Percentiles rank a stretch among this genome's conserved stretches.
phyloP scores from a whole-genome alignment of 2,797 vertebrate genomes.

The Podargus strigoides region DNA sequence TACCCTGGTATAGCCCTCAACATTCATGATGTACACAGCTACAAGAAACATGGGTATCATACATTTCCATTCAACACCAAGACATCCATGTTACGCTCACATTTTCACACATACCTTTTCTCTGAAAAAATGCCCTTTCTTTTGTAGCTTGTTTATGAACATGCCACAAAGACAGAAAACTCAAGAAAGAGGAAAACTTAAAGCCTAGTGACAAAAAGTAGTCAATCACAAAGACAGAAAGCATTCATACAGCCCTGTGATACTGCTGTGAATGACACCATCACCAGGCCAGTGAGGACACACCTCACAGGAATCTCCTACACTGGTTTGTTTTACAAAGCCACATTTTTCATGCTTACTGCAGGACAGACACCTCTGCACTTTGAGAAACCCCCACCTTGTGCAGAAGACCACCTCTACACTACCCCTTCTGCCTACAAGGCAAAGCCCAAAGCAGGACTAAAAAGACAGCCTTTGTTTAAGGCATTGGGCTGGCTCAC shows the following conservation, averaged over 20 bases:
- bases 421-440: not conserved
- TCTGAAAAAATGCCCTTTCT: not conserved
- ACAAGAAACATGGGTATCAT: not conserved
- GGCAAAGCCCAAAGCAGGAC: not conserved
- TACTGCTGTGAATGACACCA: not conserved
- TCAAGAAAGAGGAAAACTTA: not conserved
- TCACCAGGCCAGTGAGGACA: not conserved
- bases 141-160: not conserved
- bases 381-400: not conserved
- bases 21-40: not conserved
- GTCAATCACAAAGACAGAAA: not conserved
- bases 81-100: not conserved
- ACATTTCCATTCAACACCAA: not conserved
- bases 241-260: not conserved
- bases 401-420: not conserved
- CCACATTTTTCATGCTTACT: not conserved
- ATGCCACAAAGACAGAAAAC: not conserved
- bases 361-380: not conserved
- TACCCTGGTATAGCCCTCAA: not conserved
- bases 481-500: not conserved
- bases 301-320: not conserved
- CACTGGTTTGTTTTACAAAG: not conserved
- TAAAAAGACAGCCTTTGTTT: not conserved
- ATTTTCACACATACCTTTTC: not conserved
- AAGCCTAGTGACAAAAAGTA: not conserved